Evolutionary conservation across 2,888 invertebrate species (phyloP).

Genomic region (Eupithecia abbreviata): DNA sequence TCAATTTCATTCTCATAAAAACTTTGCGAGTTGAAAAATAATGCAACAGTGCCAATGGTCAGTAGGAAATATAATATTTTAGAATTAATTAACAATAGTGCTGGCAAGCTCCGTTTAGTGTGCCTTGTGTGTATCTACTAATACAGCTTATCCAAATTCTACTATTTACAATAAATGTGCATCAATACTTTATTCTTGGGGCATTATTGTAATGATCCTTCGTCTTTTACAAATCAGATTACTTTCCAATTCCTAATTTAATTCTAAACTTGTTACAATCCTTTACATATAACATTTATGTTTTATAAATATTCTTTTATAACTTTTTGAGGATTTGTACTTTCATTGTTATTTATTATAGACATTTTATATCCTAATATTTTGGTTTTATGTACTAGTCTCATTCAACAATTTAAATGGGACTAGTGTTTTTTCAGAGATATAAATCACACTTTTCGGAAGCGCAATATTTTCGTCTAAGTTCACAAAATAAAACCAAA

Average conservation of each 20-base stretch:
- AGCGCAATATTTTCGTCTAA: not conserved
- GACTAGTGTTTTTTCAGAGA: slow-evolving; percentile 5
- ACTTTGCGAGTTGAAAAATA: slow-evolving; percentile 36
- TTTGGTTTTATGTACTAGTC: not conserved
- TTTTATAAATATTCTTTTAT: not conserved
- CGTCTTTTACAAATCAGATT: not conserved
- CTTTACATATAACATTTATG: not conserved
- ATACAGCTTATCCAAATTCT: slow-evolving; percentile 25
- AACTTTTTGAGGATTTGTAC: slow-evolving; percentile 21
- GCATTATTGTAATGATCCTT: slow-evolving; percentile 8
- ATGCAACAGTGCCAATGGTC: slow-evolving; percentile 24
- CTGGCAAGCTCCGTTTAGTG: slow-evolving; percentile 65
- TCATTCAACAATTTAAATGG: not conserved
- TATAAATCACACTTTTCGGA: slow-evolving; percentile 19
- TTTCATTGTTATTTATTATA: slow-evolving; percentile 1
- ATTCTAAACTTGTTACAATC: not conserved
- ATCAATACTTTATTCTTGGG: slow-evolving; percentile 24
- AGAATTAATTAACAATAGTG: slow-evolving; percentile 74
- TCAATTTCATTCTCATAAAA: slow-evolving; percentile 23
- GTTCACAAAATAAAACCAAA: not conserved
- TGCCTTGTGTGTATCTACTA: slow-evolving; percentile 35
- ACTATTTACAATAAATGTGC: slow-evolving; percentile 26
- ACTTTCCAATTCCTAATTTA: not conserved
- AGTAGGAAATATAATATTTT: slow-evolving; percentile 48
- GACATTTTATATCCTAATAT: not conserved